Conservation (phyloP, 92 coral and sea anemone species). For the Zoanthus sociatus region DNA sequence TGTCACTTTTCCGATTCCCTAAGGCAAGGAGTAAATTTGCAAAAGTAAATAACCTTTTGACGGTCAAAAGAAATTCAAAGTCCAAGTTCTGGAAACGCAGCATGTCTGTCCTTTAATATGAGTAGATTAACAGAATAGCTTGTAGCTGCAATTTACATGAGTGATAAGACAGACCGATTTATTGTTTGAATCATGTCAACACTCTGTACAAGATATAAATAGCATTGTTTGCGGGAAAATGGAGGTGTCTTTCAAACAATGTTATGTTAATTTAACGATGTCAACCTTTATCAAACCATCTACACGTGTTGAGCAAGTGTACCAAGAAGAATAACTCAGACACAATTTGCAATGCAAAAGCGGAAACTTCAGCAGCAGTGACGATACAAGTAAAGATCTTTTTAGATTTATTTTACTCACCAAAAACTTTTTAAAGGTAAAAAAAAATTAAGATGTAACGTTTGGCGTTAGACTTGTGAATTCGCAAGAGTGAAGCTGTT, state of each 20-base stretch:
- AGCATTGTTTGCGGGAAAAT: constrained; percentile 28
- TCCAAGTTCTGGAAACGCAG: not conserved
- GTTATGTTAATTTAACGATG: constrained; percentile 43
- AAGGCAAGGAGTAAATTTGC: not conserved
- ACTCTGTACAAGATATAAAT: constrained; percentile 45
- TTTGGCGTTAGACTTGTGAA: not conserved
- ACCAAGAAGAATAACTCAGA: constrained; percentile 19
- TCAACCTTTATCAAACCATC: constrained; percentile 40
- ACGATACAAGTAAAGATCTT: not conserved
- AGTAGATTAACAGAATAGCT: not conserved
- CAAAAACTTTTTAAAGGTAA: not conserved
- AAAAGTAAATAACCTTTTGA: not conserved
- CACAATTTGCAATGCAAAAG: constrained; percentile 43
- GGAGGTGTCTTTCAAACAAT: constrained; percentile 34
- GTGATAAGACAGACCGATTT: not conserved
- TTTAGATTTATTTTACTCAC: not conserved
- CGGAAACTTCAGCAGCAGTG: not conserved
- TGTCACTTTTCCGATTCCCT: not conserved
- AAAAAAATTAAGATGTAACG: not conserved
- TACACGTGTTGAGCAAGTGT: constrained; percentile 41
- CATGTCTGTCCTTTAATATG: not conserved
- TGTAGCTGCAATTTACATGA: constrained; percentile 11
- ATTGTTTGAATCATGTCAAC: constrained; percentile 17
- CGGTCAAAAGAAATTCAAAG: not conserved
- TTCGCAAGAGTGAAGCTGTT: not conserved